Conservation (phyloP, 1,140 invertebrate genomes). For the Cherax quadricarinatus region DNA sequence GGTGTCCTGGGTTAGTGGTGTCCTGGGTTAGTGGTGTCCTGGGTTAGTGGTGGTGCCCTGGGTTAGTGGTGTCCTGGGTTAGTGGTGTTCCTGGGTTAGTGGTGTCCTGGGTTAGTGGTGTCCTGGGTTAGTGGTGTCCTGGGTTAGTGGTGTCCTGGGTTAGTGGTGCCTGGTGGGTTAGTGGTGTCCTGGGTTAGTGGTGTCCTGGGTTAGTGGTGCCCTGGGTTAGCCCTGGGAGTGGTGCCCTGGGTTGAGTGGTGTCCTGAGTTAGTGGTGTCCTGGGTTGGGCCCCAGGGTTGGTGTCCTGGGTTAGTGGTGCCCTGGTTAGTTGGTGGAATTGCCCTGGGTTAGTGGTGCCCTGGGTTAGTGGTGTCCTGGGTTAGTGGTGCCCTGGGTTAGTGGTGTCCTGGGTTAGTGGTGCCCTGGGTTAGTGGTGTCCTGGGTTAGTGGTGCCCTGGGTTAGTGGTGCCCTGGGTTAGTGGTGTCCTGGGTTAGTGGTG, state of each 20-base stretch:
- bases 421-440: neutral
- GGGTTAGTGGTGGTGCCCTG: no score
- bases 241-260: no score
- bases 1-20: neutral
- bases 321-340: neutral
- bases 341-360: neutral
- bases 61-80: no score
- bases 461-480: neutral
- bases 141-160: neutral
- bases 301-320: no score
- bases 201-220: no score
- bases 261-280: neutral
- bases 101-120: no score
- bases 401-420: neutral
- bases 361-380: neutral
- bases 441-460: neutral
- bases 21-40: neutral
- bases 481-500: no score
- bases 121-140: neutral
- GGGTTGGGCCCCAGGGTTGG: neutral
- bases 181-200: neutral
- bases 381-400: neutral
- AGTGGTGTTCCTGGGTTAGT: no score
- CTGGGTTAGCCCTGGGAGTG: no score
- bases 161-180: neutral